Evolutionary conservation across 2,797 vertebrate genomes (phyloP), one percentile per base, ranked within the genome.

Genomic region (Sciaenops ocellatus): DNA sequence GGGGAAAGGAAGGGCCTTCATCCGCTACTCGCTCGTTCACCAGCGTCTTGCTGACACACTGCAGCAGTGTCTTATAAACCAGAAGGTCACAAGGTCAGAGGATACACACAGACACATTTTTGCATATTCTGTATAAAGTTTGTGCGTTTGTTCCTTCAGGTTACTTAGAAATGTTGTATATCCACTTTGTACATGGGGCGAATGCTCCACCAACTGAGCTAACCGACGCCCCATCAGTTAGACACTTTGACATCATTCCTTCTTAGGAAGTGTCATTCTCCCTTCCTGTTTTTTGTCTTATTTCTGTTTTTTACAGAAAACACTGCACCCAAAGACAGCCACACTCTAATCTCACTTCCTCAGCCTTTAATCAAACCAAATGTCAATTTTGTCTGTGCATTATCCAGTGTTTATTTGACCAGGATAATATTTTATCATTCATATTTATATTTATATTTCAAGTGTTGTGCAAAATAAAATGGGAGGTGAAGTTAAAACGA

Each of bases 21-120:
- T 99, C 76, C 97, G 98, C 56, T 99, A 99, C 92, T 98, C 96
- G 0, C 91, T 99, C 2, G 96, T 98, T 74, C 97, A 99, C 88
- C 98, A 99, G 91, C 95, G 98, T 50, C 93, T 99, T 54, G 98
- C 97, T 20, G 98, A 99, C 92, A 99, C 98, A 2, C 92, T 99
- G 75, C 98, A 99, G 89, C 98, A 99, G 72, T 99, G 98, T 93
- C 95, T 99, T 60, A 97, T 98, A 90, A 98, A 99, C 91, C 94
- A 95, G 77, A 97, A 95, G 81, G 94, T 97, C 87, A 99, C 98
- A 77, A 96, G 98, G 98, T 99, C 86, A 94, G 76, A 51, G 12
- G 42, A 56, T 28, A 70, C 17, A 13, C 42, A 66, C 48, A 34
- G 0, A 69, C 18, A 34, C 3, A 15, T 42, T 15, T 13, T 42